Base-by-base conservation (phyloP, 2,888 invertebrate species). In the Hofmannophila pseudospretella region DNA sequence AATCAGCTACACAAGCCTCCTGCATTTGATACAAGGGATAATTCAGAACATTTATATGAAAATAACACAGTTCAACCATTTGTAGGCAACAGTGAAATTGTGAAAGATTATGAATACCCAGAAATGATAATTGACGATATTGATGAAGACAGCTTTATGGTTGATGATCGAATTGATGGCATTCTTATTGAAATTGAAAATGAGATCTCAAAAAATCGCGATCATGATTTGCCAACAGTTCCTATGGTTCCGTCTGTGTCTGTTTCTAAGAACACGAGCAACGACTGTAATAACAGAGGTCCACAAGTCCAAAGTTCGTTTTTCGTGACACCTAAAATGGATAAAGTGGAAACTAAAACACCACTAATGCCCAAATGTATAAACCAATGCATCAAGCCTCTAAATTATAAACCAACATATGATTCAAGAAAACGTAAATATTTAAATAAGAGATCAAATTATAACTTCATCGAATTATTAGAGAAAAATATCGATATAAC, bases 131-230 rank as follows among this genome's bases (percentile, higher is more conserved):
- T 34, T 36, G 42, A 42, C 38, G 42, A 51, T 32, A 44, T 59
- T 22, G 51, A 54, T 19, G 45, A 58, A 29, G 60, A 71, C 4
- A 39, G 50, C 11, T 54, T 54, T 37, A 50, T 65, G 12, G 66
- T 73, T 33, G 68, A 68, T 34, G 53, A 60, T 12, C 60, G 62
- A 40, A 65, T 82, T 41, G 51, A 72, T 34, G 59, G 44, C 23
- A 69, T 84, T 43, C 49, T 85, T 22, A 64, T 54, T 31, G 57
- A 74, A 40, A 84, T 84, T 32, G 82, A 85, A 62, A 64, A 47
- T 38, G 80, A 84, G 68, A 81, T 81, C 44, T 43, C 40, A 11
- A 60, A 47, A 39, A 42, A 14, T 23, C 34, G 33, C 31, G 34
- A 14, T 20, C 9, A 27, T n/a, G 20, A 25, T 10, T 28, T 14